Evolutionary conservation across 64 coral and sea anemone genomes (phyloP).

Genomic region (Montipora cactus): DNA sequence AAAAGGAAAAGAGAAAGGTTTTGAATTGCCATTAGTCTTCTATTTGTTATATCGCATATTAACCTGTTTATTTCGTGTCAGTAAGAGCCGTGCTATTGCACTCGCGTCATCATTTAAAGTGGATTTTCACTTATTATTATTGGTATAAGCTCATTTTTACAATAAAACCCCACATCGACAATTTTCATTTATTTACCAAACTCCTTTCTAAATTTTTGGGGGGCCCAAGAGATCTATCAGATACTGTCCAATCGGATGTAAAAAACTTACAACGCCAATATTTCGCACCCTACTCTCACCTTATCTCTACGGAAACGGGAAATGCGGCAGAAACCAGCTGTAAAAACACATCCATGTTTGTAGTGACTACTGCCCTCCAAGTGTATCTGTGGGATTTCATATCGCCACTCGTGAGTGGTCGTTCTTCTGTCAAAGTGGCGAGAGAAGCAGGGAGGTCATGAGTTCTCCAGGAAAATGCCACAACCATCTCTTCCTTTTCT

Average conservation of each 20-base stretch:
- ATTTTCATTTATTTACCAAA: background rate
- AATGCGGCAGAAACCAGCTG: background rate
- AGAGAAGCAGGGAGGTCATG: background rate
- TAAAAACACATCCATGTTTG: background rate
- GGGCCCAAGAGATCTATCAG: background rate
- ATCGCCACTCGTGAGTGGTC: background rate
- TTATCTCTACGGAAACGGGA: background rate
- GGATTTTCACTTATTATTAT: background rate
- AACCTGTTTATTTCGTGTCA: no score
- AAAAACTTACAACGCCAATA: background rate
- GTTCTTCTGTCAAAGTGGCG: background rate
- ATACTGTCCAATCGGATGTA: background rate
- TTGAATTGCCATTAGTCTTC: no score
- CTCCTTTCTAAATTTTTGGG: background rate
- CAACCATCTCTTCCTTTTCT: slow-evolving; percentile 13
- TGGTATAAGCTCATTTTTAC: background rate
- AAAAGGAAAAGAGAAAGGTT: no score
- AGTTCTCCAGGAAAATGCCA: background rate
- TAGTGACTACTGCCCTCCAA: slow-evolving; percentile 7
- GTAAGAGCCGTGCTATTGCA: no score
- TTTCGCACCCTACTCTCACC: background rate
- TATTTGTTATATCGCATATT: no score
- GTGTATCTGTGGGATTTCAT: slow-evolving; percentile 3
- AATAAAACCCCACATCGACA: background rate
- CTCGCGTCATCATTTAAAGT: no score